These are phyloP conservation scores for Lepilemur septentrionalis DNA, from an alignment of 2,797 vertebrate genomes.

Conservation along the genomic window DNA sequence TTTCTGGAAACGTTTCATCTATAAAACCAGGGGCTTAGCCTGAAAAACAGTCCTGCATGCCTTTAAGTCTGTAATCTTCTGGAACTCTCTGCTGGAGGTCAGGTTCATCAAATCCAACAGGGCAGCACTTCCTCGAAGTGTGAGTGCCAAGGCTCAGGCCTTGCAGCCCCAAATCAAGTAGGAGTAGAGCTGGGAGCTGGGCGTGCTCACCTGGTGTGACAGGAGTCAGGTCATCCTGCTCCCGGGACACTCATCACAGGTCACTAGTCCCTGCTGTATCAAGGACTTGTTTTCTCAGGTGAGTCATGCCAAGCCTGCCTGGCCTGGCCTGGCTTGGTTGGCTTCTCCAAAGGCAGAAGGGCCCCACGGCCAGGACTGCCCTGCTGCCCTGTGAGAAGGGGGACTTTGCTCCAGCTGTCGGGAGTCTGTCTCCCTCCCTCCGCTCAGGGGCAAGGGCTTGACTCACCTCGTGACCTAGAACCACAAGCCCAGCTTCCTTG, in stretches of 20 bases:
- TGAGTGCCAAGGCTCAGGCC: too few relatives aligned
- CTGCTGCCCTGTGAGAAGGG: neutral
- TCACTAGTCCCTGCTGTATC: too few relatives aligned
- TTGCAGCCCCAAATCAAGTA: neutral
- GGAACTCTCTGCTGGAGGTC: neutral
- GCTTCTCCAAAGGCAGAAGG: neutral
- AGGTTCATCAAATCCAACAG: neutral
- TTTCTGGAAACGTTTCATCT: neutral
- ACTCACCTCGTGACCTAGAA: neutral
- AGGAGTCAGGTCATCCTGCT: neutral
- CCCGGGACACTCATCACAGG: neutral
- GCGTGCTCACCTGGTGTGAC: fast-evolving
- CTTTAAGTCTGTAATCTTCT: neutral
- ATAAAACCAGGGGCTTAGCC: neutral
- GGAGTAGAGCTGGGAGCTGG: neutral
- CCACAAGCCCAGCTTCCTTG: neutral
- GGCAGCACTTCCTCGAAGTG: fast-evolving
- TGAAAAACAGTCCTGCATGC: neutral
- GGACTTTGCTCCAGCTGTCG: neutral
- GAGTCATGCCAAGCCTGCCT: neutral
- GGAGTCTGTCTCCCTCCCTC: neutral
- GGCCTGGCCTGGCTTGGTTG: neutral
- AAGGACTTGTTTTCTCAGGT: neutral
- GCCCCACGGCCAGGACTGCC: neutral
- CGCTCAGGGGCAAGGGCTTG: neutral